These are phyloP conservation scores for Canis aureus DNA, from an alignment of 2,113 vertebrate genomes.

Conservation along the genomic window DNA sequence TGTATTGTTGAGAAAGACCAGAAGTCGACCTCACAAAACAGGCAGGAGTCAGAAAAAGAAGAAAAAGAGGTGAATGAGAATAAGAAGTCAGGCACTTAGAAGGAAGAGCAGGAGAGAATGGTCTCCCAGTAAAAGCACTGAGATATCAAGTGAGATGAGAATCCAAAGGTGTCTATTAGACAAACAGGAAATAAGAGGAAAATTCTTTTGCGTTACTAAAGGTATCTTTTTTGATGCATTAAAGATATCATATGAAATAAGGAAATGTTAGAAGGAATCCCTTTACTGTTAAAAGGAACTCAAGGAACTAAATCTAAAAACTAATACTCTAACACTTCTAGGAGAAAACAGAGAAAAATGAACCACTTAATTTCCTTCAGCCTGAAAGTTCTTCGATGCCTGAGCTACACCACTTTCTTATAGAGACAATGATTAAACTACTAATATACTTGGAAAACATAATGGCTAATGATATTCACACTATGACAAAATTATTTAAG, in stretches of 20 bases:
- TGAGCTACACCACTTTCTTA: neutral
- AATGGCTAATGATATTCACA: neutral
- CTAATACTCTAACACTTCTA: neutral
- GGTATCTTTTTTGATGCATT: neutral
- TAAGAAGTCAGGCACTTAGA: neutral
- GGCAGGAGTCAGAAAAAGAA: neutral
- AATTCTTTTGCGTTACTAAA: neutral
- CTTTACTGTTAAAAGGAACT: neutral
- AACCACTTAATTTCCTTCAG: neutral
- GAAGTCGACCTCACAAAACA: neutral
- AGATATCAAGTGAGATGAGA: neutral
- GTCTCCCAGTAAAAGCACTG: neutral
- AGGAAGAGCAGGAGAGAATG: neutral
- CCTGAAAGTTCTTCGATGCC: neutral
- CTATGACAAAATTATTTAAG: neutral
- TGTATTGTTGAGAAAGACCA: neutral
- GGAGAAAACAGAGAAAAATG: conserved; percentile 21
- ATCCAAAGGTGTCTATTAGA: neutral
- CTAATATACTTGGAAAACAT: conserved; percentile 14
- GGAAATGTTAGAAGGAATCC: neutral
- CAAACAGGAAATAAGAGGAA: neutral
- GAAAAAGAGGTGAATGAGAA: neutral
- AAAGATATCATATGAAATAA: neutral
- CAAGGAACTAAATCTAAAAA: neutral
- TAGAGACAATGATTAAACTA: neutral